These are phyloP conservation scores for Hestina assimilis DNA, from an alignment of 1,140 invertebrate genomes.

Conservation along the genomic window DNA sequence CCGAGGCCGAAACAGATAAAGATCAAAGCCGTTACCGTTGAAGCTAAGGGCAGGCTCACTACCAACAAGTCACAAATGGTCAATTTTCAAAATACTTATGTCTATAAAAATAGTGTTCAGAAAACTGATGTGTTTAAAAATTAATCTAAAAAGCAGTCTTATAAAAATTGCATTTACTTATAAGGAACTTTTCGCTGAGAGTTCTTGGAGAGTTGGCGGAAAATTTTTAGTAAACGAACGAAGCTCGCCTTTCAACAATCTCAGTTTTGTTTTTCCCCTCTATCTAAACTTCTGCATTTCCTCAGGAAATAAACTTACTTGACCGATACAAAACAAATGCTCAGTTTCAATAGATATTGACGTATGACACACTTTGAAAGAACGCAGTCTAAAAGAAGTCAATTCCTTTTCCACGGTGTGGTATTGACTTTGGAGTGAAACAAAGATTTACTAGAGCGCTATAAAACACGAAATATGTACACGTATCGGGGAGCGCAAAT, in stretches of 20 bases:
- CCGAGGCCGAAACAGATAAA: no score
- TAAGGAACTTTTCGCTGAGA: conserved; percentile 11
- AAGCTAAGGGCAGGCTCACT: no score
- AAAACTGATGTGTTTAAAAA: neutral
- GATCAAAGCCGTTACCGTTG: no score
- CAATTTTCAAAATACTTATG: no score
- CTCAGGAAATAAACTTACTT: conserved; percentile 24
- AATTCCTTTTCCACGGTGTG: neutral
- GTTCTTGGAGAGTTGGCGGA: conserved; percentile 9
- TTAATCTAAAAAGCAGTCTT: neutral
- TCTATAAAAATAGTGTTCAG: neutral
- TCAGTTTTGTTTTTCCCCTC: conserved; percentile 9
- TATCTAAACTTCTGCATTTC: conserved; percentile 18
- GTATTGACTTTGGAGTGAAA: conserved; percentile 41
- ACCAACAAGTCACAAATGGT: no score
- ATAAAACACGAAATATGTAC: conserved; percentile 60
- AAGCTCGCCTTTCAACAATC: conserved; percentile 14
- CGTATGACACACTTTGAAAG: conserved; percentile 26
- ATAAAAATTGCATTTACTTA: conserved; percentile 21
- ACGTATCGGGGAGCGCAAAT: conserved; percentile 58
- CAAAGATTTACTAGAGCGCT: conserved; percentile 48
- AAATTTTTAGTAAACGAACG: conserved; percentile 13
- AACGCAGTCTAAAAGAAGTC: conserved; percentile 5
- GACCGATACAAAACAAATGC: conserved; percentile 22
- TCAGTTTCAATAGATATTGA: conserved; percentile 24